A percentile compares a stretch with the other conserved stretches of the same genome.
Evolutionary conservation across 2,888 invertebrate genomes (phyloP).

Genomic region (Cecidostiba fungosa): DNA sequence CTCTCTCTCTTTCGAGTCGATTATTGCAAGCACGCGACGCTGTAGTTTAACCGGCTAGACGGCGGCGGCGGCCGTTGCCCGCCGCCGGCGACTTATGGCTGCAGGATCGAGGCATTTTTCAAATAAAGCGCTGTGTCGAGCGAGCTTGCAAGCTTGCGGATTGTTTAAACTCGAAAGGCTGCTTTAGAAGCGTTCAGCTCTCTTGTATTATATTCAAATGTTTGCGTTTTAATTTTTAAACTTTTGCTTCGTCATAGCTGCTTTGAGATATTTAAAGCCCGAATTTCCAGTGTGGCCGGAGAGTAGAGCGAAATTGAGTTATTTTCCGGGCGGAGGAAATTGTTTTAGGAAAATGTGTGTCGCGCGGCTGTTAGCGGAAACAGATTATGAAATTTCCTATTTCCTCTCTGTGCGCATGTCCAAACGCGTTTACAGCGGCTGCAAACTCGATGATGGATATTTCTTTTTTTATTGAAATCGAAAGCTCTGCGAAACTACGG

Average conservation of each 20-base stretch:
- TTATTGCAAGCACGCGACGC: slow-evolving; percentile 59
- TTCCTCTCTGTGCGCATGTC: not conserved
- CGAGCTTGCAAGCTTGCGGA: not conserved
- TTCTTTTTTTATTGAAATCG: not conserved
- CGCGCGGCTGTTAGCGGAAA: slow-evolving; percentile 13
- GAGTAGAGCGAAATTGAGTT: slow-evolving; percentile 41
- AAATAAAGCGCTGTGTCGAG: not conserved
- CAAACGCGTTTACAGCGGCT: slow-evolving; percentile 20
- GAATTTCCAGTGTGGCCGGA: slow-evolving; percentile 6
- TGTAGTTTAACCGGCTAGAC: not conserved
- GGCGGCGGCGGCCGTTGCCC: not conserved
- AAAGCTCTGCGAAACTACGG: not conserved
- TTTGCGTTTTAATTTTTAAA: not conserved
- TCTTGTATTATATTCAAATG: not conserved
- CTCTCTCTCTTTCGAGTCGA: slow-evolving; percentile 46
- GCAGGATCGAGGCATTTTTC: slow-evolving; percentile 40
- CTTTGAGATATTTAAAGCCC: slow-evolving; percentile 6
- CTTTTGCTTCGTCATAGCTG: not conserved
- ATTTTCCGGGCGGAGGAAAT: slow-evolving; percentile 38
- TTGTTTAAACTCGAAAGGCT: not conserved
- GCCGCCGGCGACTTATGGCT: not conserved
- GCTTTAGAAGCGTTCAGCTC: not conserved
- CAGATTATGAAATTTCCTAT: slow-evolving; percentile 42
- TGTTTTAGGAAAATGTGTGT: slow-evolving; percentile 49
- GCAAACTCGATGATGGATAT: not conserved